These are phyloP conservation scores for Drosophila lowei DNA, from an alignment of 1,140 invertebrate genomes.

Conservation along the genomic window DNA sequence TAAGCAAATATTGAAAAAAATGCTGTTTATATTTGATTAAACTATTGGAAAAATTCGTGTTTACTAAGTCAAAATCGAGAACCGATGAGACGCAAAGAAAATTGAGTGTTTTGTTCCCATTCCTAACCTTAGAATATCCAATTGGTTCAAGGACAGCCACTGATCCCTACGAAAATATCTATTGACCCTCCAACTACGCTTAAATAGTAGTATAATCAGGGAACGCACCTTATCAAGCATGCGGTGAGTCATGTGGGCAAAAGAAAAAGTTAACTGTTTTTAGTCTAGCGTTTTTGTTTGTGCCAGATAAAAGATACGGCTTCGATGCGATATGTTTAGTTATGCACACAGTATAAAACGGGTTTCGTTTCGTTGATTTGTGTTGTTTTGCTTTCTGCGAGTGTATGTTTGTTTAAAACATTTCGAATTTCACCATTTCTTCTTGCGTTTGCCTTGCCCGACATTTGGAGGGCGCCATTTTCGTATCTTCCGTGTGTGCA, in stretches of 20 bases:
- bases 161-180: constrained; percentile 9
- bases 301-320: constrained; percentile 2
- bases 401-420: constrained; percentile 18
- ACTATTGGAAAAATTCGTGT: constrained; percentile 4
- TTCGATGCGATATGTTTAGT: constrained; percentile 27
- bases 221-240: constrained; percentile 59
- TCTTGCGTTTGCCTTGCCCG: constrained; percentile 32
- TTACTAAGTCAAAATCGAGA: not conserved
- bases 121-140: not conserved
- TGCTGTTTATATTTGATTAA: constrained; percentile 22
- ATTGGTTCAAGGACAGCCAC: not conserved
- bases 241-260: constrained; percentile 65
- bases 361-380: constrained; percentile 15
- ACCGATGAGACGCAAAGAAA: not conserved
- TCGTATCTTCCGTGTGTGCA: constrained; percentile 1
- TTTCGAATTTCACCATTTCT: constrained; percentile 75
- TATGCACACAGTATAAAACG: constrained; percentile 21
- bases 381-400: constrained; percentile 20
- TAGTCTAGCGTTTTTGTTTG: constrained; percentile 30
- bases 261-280: constrained; percentile 39
- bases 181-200: constrained; percentile 18
- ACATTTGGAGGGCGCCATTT: constrained; percentile 26
- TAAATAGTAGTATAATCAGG: constrained; percentile 39
- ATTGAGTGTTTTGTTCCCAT: not conserved
- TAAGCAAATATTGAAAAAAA: constrained; percentile 22